Conservation (phyloP, 1,140 invertebrate genomes). For the Drosophila oshimai region DNA sequence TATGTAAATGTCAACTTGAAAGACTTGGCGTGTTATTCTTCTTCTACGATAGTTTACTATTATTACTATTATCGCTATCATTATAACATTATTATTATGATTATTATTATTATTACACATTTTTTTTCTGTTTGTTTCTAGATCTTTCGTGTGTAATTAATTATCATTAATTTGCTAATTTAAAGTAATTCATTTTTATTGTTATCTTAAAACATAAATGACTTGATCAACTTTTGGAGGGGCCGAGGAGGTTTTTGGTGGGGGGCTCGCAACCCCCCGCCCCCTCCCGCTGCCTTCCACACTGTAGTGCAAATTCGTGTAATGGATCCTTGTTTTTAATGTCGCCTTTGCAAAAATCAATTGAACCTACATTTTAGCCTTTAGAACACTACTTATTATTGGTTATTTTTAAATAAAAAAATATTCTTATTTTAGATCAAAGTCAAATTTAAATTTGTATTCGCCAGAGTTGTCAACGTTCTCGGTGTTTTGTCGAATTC, state of each 20-base stretch:
- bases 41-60: slow-evolving; percentile 21
- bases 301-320: slow-evolving; percentile 39
- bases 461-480: slow-evolving; percentile 34
- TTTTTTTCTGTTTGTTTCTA: slow-evolving; percentile 16
- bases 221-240: slow-evolving; percentile 7
- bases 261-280: neutral
- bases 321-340: slow-evolving; percentile 17
- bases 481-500: slow-evolving; percentile 53
- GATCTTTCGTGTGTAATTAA: slow-evolving; percentile 23
- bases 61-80: slow-evolving; percentile 37
- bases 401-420: slow-evolving; percentile 25
- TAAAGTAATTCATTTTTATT: slow-evolving; percentile 15
- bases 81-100: slow-evolving; percentile 33
- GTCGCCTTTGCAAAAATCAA: neutral
- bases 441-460: slow-evolving; percentile 9
- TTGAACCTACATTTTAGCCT: neutral
- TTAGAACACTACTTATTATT: slow-evolving; percentile 25
- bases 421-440: neutral
- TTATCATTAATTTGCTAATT: slow-evolving; percentile 26
- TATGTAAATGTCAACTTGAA: slow-evolving; percentile 35
- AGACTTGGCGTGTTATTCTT: slow-evolving; percentile 39
- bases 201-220: slow-evolving; percentile 1
- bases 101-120: slow-evolving; percentile 34
- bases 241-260: neutral
- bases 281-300: slow-evolving; percentile 22